Base-by-base conservation (phyloP, 92 coral and sea anemone genomes). In the Zoanthus solanderi region DNA sequence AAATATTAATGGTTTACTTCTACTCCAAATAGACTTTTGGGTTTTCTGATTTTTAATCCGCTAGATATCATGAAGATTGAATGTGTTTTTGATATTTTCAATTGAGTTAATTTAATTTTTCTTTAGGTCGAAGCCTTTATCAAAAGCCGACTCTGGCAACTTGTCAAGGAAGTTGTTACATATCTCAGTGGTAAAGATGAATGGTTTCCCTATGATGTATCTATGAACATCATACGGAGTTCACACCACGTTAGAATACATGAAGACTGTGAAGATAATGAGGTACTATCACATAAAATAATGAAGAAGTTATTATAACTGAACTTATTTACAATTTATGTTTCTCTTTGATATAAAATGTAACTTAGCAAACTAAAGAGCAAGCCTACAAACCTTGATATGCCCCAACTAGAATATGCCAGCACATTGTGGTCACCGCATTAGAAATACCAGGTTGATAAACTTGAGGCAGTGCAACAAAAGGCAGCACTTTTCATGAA, bases 201-300 rank as follows among this genome's bases (percentile, higher is more conserved):
- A 42, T 96, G 98, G 98, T 93, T 88, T 75, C 98, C 98, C 1
- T 96, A 96, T 83, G 98, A 96, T 75, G 98, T 95, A 14, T 95
- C 98, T 9, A 96, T 96, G 98, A 96, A 96, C 66, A 93, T 96
- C 32, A 94, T 95, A 76, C 90, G 98, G 53, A 93, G 87, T 75
- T 93, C 98, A 6, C 98, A 96, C 78, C 94, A 93, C 76, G 91
- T 98, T 56, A 92, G 98, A 83, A 95, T 96, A 63, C 98, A 96
- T 61, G 96, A 96, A 89, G 98, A 96, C 76, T 96, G 98, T 79
- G 98, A 95, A 37, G 80, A 67, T 17, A 83, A 71, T 73, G 98
- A 96, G 98, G 98, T 96, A 37, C 42, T 37, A 2, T 37, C 4
- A 37, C 42, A 4, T 37, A 2, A 37, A 2, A 37, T 37, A 37